These are phyloP conservation scores for Himalopsyche japonica DNA, from an alignment of 2,888 invertebrate genomes.

Conservation along the genomic window DNA sequence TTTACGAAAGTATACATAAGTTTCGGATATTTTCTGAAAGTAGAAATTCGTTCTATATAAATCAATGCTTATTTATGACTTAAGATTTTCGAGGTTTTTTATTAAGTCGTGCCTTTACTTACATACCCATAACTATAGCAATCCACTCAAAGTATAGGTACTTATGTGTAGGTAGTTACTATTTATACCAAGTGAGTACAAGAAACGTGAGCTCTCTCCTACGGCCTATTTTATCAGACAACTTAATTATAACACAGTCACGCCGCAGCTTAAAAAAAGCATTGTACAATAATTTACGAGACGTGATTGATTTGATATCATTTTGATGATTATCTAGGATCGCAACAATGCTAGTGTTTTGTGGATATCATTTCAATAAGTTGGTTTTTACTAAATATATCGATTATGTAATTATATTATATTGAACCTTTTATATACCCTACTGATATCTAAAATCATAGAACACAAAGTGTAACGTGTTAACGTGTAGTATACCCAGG, in stretches of 20 bases:
- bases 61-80: neutral
- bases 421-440: too few species aligned
- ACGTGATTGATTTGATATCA: neutral
- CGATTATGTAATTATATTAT: too few species aligned
- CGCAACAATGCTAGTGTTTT: too few species aligned
- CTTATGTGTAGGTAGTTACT: neutral
- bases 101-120: neutral
- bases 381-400: too few species aligned
- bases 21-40: too few species aligned
- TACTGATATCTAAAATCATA: too few species aligned
- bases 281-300: neutral
- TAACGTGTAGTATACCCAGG: too few species aligned
- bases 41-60: neutral
- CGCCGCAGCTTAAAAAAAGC: neutral
- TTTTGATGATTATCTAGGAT: too few species aligned
- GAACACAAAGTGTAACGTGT: too few species aligned
- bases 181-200: neutral
- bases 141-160: neutral
- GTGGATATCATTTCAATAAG: too few species aligned
- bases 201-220: neutral
- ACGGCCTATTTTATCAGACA: constrained; percentile 1
- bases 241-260: neutral
- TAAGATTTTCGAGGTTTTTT: neutral
- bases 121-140: neutral
- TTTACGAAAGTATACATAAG: too few species aligned